Evolutionary conservation across 2,113 vertebrate genomes (phyloP).

Genomic region (Lynx canadensis): DNA sequence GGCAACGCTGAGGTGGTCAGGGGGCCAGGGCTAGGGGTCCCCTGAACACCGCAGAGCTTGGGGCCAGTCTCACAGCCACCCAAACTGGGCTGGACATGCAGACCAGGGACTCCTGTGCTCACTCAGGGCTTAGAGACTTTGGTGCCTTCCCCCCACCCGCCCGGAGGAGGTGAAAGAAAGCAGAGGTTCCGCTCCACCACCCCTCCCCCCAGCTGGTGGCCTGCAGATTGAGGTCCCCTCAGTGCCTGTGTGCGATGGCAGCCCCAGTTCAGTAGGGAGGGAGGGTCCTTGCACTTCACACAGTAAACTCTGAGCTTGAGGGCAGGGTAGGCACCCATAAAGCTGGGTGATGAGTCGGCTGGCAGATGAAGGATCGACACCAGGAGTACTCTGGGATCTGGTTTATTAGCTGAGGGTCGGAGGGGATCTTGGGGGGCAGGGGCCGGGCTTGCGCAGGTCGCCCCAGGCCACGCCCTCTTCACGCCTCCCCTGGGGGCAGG

Average conservation of each 20-base stretch:
- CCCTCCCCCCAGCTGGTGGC: fast-evolving
- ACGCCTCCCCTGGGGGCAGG: background rate
- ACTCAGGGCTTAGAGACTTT: background rate
- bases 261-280: background rate
- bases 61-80: no score
- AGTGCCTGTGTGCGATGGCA: background rate
- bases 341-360: background rate
- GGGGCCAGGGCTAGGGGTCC: background rate
- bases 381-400: background rate
- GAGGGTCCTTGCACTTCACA: background rate
- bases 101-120: background rate
- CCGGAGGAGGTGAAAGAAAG: background rate
- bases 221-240: background rate
- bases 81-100: background rate
- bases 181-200: no score
- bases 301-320: background rate
- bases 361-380: background rate
- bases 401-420: conserved; percentile 67
- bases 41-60: background rate
- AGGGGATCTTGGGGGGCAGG: background rate
- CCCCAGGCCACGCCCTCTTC: background rate
- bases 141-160: no score
- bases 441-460: background rate
- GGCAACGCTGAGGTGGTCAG: background rate
- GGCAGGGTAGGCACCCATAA: background rate